These are phyloP conservation scores for Nannobrachium achirus DNA, from an alignment of 2,113 vertebrate species.

Conservation along the genomic window DNA sequence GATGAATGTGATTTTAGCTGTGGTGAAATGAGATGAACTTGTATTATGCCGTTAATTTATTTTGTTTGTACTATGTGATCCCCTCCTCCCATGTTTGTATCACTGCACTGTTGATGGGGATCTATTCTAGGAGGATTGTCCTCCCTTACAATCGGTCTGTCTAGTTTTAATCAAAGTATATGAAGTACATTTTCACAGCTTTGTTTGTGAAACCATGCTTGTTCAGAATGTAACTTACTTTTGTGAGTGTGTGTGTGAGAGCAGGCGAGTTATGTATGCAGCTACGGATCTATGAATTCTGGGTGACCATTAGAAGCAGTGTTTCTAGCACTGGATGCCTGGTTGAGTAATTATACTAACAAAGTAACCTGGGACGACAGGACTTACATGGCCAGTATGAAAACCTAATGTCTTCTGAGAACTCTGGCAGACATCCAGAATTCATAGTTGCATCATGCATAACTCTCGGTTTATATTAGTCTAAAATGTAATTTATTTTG, in stretches of 20 bases:
- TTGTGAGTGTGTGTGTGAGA: constrained; percentile 42
- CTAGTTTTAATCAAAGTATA: not conserved
- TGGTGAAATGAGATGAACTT: constrained; percentile 49
- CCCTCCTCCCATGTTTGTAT: constrained; percentile 11
- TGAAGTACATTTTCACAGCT: constrained; percentile 9
- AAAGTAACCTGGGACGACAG: no score
- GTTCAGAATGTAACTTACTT: constrained; percentile 9
- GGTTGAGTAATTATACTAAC: no score
- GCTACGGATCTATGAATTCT: no score
- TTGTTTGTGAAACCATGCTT: constrained; percentile 16
- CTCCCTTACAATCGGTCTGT: not conserved
- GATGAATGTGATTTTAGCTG: constrained; percentile 59
- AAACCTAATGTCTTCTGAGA: no score
- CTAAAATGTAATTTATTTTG: no score
- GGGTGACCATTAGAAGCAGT: no score
- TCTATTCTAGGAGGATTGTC: not conserved
- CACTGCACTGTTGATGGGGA: constrained; percentile 34
- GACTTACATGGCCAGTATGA: no score
- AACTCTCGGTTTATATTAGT: no score
- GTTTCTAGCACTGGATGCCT: no score
- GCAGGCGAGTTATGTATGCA: not conserved
- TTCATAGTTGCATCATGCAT: no score
- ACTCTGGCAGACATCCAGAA: no score
- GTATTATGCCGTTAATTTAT: constrained; percentile 43
- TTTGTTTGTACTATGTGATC: constrained; percentile 49